These are phyloP conservation scores for Trichechus manatus DNA, from an alignment of 2,113 vertebrate genomes.

Conservation along the genomic window DNA sequence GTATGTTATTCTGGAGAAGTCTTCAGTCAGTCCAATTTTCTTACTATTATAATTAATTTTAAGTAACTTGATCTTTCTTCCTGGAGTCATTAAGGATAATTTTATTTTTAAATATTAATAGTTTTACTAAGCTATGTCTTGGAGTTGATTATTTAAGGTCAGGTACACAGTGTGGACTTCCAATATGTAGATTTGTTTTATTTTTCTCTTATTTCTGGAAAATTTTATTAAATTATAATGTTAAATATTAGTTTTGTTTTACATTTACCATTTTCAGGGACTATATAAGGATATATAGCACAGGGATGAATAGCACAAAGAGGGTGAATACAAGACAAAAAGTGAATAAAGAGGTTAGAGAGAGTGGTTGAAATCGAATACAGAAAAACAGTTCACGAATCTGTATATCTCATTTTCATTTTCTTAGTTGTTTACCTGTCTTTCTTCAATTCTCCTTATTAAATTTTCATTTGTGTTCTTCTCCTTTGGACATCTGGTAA, in stretches of 20 bases:
- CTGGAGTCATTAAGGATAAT: background rate
- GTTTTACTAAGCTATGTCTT: background rate
- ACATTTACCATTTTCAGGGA: background rate
- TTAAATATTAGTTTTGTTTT: background rate
- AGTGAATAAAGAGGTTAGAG: background rate
- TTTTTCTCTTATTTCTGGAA: background rate
- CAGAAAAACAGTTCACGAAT: background rate
- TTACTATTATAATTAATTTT: slow-evolving; percentile 1
- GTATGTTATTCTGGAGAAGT: background rate
- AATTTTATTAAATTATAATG: background rate
- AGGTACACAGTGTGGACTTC: background rate
- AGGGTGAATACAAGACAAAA: background rate
- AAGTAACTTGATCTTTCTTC: background rate
- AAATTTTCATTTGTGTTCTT: background rate
- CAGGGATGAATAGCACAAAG: background rate
- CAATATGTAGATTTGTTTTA: background rate
- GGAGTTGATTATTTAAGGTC: background rate
- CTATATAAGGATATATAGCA: background rate
- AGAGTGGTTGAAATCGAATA: background rate
- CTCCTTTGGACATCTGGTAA: background rate
- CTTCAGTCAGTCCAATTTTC: background rate
- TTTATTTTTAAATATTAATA: background rate
- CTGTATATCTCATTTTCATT: background rate
- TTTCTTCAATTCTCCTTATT: background rate
- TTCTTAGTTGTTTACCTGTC: background rate